Base-by-base conservation (phyloP, 2,113 vertebrate species). In the Nannobrachium achirus region DNA sequence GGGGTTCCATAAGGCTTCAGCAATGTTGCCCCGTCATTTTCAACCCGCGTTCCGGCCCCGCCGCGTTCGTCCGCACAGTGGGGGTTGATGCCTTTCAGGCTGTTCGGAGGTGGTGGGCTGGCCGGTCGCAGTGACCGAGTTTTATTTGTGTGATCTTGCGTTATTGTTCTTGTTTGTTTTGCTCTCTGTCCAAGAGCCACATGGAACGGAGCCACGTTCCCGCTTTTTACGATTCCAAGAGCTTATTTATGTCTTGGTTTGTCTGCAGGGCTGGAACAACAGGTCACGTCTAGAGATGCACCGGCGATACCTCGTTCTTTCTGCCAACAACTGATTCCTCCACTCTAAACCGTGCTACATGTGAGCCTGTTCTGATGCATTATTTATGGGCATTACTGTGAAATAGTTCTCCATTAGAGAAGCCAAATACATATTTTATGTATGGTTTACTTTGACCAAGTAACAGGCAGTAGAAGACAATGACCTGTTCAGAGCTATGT, bases 91-190 rank as follows among this genome's bases (percentile, higher is more conserved):
- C 45, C 64, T 60, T 58, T 41, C 18, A 1, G 18, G 57, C 66
- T 69, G n/a, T 18, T 49, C 45, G 9, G 56, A 14, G 33, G 14
- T 11, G 6, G 16, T n/a, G 58, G 49, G 38, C 40, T 33, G 56
- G 2, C 63, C 41, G 18, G 69, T 71, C 18, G 7, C 61, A 48
- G 40, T 55, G 52, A 68, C 69, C 11, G 7, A 33, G 18, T 64
- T 72, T 87, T 75, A 86, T 75, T 66, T 63, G 65, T n/a, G 38
- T 50, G 62, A 72, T 58, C 56, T 40, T 33, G 40, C 64, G 51
- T 80, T 81, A 79, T 75, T 78, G 75, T 85, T 73, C 45, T n/a
- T 82, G 70, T 87, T 86, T 85, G 80, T 82, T 86, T 83, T 82
- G 80, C 63, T 73, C 46, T 4, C 1, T 16, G 64, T 77, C 79